Evolutionary conservation across 2,113 vertebrate genomes (phyloP).

Genomic region (Irena cyanogastra): DNA sequence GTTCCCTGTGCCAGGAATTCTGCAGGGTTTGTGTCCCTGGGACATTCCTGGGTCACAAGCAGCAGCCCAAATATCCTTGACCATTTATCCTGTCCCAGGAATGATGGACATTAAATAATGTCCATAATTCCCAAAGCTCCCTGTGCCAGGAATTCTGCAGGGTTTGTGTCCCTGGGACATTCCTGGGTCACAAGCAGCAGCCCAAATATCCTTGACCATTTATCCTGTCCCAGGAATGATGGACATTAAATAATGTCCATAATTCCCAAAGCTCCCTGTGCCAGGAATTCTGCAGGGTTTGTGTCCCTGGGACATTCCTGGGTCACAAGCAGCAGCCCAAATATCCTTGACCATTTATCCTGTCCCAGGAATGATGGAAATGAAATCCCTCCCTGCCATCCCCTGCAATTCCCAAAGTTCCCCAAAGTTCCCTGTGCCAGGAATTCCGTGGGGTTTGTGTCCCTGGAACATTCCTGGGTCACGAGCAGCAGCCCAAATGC

Average conservation of each 20-base stretch:
- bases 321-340: conserved; percentile 36
- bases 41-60: conserved; percentile 18
- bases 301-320: background rate
- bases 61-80: conserved; percentile 31
- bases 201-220: conserved; percentile 38
- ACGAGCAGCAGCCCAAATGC: conserved; percentile 36
- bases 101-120: conserved; percentile 47
- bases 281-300: background rate
- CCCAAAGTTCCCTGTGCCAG: background rate
- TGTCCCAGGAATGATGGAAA: conserved; percentile 48
- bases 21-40: too few relatives aligned
- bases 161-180: too few relatives aligned
- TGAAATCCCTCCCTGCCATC: conserved; percentile 58
- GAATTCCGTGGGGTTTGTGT: background rate
- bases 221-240: conserved; percentile 51
- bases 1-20: background rate
- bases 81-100: conserved; percentile 45
- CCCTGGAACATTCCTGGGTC: background rate
- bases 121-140: background rate
- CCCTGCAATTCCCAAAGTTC: background rate
- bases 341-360: conserved; percentile 44
- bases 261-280: background rate
- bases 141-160: background rate
- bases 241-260: background rate
- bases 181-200: conserved; percentile 23